Evolutionary conservation across 1,140 invertebrate genomes (phyloP), one percentile per base, ranked within the genome.

Genomic region (Centruroides vittatus): DNA sequence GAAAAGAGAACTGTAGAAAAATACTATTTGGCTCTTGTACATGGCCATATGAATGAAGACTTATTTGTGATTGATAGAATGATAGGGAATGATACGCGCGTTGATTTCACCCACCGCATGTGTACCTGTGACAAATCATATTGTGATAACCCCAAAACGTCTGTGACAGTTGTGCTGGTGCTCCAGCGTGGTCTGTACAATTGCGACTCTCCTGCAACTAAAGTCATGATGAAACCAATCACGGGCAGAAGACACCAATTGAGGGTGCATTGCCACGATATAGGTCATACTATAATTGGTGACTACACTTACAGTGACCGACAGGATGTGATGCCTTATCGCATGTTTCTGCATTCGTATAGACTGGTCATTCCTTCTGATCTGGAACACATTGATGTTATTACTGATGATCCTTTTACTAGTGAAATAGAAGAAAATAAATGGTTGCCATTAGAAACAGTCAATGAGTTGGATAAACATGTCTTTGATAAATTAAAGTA

Each of bases 241-340:
- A 89, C 86, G 56, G 87, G 87, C 58, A 76, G 88, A 59, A 75
- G 86, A 46, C 88, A 91, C 71, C 88, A 91, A 67, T 75, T 91
- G 9, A 73, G 87, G 23, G 82, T 89, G 7, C 88, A 90, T 68
- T 86, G 84, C 68, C 70, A 72, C 50, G 69, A 79, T 51, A 78
- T 87, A 35, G 86, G 86, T 3, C 86, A 91, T 71, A 84, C 82
- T 0, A 84, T 90, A 36, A 77, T 89, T 35, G 87, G 87, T 5
- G 88, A 91, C 74, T 89, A 82, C 70, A 88, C 86, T 0, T 90
- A 89, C 70, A 86, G 84, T 61, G 75, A 81, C 67, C 72, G 78
- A 60, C 73, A 72, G 53, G 87, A 89, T 70, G 71, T 74, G 35
- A 69, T 74, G 23, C 84, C 86, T 7, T 74, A 79, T 60, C 73